A percentile compares a stretch with the other conserved stretches of the same genome.
Evolutionary conservation across 2,113 vertebrate genomes (phyloP).

Genomic region (Ceyx melanurus): DNA sequence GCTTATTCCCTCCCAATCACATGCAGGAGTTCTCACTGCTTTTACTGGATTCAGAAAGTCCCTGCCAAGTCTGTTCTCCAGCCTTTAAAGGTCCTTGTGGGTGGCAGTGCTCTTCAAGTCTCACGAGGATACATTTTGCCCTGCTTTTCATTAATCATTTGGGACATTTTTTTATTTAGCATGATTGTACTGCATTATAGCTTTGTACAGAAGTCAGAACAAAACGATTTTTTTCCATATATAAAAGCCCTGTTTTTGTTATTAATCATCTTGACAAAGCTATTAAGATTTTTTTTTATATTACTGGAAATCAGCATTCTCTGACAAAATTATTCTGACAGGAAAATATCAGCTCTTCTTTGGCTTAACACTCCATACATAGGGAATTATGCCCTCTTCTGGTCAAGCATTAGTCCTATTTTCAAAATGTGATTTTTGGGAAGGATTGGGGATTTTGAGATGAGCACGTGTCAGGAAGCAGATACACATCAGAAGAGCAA

Average conservation of each 20-base stretch:
- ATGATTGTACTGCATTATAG: background rate
- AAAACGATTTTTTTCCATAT: background rate
- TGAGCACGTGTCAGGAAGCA: background rate
- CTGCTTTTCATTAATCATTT: background rate
- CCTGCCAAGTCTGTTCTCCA: background rate
- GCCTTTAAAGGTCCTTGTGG: background rate
- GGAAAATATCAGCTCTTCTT: background rate
- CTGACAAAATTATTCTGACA: background rate
- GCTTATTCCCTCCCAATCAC: background rate
- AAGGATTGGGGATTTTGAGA: background rate
- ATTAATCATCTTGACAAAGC: conserved; percentile 56
- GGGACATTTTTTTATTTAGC: background rate
- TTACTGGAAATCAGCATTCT: background rate
- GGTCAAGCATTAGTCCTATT: background rate
- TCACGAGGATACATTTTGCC: background rate
- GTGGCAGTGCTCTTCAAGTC: background rate
- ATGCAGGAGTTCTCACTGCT: background rate
- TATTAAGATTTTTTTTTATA: conserved; percentile 30
- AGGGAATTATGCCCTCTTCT: background rate
- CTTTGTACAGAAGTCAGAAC: background rate
- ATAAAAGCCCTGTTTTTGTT: background rate
- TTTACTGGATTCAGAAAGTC: background rate
- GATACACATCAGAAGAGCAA: rapidly evolving
- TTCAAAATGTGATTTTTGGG: background rate
- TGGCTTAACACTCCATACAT: background rate